Percentiles rank a stretch among this genome's conserved stretches.
These are phyloP conservation scores for Tragelaphus eurycerus DNA, from an alignment of 2,797 vertebrate genomes.

Conservation along the genomic window DNA sequence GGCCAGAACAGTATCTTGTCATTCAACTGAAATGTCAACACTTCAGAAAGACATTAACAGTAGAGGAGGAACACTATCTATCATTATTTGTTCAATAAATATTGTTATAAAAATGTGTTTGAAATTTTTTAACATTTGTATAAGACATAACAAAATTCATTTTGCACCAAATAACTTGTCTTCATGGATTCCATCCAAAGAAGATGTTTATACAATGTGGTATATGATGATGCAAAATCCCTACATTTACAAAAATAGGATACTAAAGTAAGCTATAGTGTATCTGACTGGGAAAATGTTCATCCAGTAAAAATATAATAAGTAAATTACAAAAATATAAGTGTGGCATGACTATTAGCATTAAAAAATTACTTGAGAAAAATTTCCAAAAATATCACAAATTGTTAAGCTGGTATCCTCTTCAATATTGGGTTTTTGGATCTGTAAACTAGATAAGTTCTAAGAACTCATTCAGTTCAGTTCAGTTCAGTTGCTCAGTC, in stretches of 20 bases:
- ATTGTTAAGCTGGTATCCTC: not conserved
- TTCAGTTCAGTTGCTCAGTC: too few species aligned
- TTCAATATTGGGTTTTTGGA: not conserved
- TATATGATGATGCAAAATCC: not conserved
- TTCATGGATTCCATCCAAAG: not conserved
- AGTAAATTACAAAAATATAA: not conserved
- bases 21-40: slow-evolving; percentile 31
- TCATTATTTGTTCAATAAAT: not conserved
- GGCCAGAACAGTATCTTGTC: slow-evolving; percentile 12
- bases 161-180: not conserved
- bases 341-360: not conserved
- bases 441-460: not conserved
- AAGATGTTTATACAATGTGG: not conserved
- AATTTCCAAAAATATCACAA: not conserved
- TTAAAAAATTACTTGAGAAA: not conserved
- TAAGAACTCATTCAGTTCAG: not conserved
- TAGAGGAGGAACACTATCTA: not conserved
- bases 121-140: not conserved
- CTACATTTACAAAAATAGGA: not conserved
- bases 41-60: not conserved
- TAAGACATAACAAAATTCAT: not conserved
- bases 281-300: not conserved
- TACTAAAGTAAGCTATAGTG: not conserved
- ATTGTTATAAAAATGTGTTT: not conserved
- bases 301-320: not conserved